Percentiles rank a stretch among this genome's conserved stretches.
These are phyloP conservation scores for Bos taurus DNA, from an alignment of 2,113 vertebrate genomes.

Conservation along the genomic window ARS-UCD2.0 NC_037349.1:43631001-43631500, in stretches of 20 bases:
- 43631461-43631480: not conserved
- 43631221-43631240: not conserved
- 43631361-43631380: not conserved
- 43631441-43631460: not conserved
- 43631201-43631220: not conserved
- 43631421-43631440: constrained; percentile 13
- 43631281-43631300: not conserved
- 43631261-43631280: not conserved
- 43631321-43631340: not conserved
- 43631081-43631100: not conserved
- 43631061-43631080: not conserved
- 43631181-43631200: not conserved
- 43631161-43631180: not conserved
- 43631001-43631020: not conserved
- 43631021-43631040: not conserved
- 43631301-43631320: not conserved
- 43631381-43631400: not conserved
- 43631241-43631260: not conserved
- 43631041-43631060: not conserved
- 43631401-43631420: not conserved
- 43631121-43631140: not conserved
- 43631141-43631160: not conserved
- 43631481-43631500: not conserved
- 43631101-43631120: not conserved
- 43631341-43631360: not conserved